A percentile compares a stretch with the other conserved stretches of the same genome.
phyloP scores from a whole-genome alignment of 2,888 invertebrate species.

The Prostheceraeus crozeri region DNA sequence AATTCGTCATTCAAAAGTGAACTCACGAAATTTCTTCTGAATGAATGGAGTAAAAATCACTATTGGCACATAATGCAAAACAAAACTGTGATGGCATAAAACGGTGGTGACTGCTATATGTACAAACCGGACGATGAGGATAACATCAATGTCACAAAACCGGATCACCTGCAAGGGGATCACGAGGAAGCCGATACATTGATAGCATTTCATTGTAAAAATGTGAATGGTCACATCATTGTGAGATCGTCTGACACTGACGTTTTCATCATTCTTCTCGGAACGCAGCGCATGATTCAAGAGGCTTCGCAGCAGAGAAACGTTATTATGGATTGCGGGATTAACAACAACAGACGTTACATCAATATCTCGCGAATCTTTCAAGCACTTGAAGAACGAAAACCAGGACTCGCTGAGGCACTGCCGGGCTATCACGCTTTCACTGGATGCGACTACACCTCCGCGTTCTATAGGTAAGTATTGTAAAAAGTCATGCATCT shows the following conservation, averaged over 20 bases:
- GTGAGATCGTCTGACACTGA: constrained; percentile 34
- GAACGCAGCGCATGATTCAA: background rate
- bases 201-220: constrained; percentile 24
- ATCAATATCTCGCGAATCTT: constrained; percentile 32
- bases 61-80: too few species aligned
- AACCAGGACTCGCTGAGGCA: constrained; percentile 28
- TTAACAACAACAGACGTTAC: constrained; percentile 28
- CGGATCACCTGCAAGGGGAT: too few species aligned
- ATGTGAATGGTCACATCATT: constrained; percentile 12
- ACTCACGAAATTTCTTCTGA: too few species aligned
- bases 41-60: too few species aligned
- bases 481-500: too few species aligned
- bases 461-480: constrained; percentile 18
- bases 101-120: too few species aligned
- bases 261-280: constrained; percentile 30
- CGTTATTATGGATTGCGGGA: constrained; percentile 34
- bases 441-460: constrained; percentile 36
- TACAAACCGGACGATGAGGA: too few species aligned
- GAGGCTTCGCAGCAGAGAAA: background rate
- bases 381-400: background rate
- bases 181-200: constrained; percentile 35
- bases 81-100: too few species aligned
- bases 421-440: constrained; percentile 33
- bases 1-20: too few species aligned
- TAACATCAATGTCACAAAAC: too few species aligned